Base-by-base conservation (phyloP, 2,797 vertebrate genomes). In the Eulemur mongoz region DNA sequence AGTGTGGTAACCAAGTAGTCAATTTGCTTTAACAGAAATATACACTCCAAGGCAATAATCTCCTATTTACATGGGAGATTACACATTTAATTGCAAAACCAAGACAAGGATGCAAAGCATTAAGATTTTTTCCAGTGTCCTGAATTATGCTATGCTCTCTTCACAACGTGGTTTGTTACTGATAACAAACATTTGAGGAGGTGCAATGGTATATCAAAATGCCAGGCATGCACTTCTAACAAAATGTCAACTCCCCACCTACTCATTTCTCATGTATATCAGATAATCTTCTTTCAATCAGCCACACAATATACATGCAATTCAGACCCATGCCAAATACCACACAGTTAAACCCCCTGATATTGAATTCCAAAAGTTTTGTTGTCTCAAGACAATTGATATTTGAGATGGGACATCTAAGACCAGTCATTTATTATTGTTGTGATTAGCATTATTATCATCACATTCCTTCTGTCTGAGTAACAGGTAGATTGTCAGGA, bases 241-340 rank as follows among this genome's bases (percentile, higher is more conserved):
- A 95, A 93, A 94, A 92, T 76, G 92, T 93, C 94, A 96, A 35
- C 7, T 80, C 81, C 35, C 65, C 75, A 93, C 67, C 89, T 54
- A 65, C 76, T 97, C 69, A 82, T n/a, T 91, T 95, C 84, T 93
- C 92, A 92, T 61, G 84, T 65, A 30, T 38, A 84, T 82, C 88
- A 95, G 91, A 90, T 79, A 48, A 94, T 83, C 40, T 78, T 93
- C 48, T 85, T 95, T 82, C 59, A 45, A n/a, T 73, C 8, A 70
- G 69, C 22, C 45, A 89, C 30, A 30, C 22, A 43, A 43, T n/a
- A 91, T 7, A 35, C 38, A 69, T 18, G 75, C 69, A 78, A 54
- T 61, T 72, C 84, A 93, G 50, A 82, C 10, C 4, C 8, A 40
- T 14, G 57, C 57, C 63, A 79, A 94, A 82, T 32, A 92, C 18